Conservation (phyloP, 2,113 vertebrate genomes). For the Bujurquina vittata region DNA sequence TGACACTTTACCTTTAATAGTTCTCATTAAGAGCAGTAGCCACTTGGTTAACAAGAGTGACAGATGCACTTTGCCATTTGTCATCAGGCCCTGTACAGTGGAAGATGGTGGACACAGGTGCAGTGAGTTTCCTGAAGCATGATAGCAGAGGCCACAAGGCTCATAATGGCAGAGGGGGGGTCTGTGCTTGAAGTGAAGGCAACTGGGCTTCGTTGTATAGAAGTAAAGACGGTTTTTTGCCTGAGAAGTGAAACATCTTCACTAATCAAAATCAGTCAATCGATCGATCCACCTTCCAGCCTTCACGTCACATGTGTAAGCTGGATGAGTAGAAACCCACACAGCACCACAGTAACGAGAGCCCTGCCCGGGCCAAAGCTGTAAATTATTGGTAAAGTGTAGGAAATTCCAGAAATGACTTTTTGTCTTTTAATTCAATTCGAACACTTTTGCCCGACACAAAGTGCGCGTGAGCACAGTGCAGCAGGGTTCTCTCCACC, state of each 20-base stretch:
- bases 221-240: neutral
- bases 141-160: neutral
- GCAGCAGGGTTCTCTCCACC: neutral
- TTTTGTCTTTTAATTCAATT: accelerated
- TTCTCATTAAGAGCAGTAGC: slow-evolving; percentile 71
- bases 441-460: neutral
- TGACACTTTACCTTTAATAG: slow-evolving; percentile 77
- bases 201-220: neutral
- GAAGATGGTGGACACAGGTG: neutral
- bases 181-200: neutral
- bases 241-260: neutral
- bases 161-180: no score
- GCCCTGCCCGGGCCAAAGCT: no score
- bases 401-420: neutral
- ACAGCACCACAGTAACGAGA: no score
- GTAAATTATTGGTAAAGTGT: neutral
- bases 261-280: neutral
- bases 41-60: slow-evolving; percentile 64
- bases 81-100: slow-evolving; percentile 20
- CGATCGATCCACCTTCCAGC: neutral
- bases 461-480: neutral
- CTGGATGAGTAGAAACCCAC: neutral
- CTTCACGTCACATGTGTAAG: neutral
- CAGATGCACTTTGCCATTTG: slow-evolving; percentile 53
- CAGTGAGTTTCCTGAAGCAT: slow-evolving; percentile 10